Base-by-base conservation (phyloP, 2,888 invertebrate species). In the Parnassius orleans region DNA sequence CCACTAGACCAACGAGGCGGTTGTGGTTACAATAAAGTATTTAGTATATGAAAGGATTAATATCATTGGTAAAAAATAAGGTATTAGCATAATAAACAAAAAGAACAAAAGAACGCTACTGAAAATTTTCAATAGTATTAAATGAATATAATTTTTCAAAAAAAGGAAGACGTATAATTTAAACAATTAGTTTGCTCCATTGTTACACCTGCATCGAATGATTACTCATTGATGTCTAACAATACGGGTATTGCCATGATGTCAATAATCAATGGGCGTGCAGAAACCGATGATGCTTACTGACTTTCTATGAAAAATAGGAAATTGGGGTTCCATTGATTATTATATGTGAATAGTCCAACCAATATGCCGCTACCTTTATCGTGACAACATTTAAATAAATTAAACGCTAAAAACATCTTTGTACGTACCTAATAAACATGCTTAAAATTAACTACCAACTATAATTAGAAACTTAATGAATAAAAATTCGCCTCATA, bases 271-370 rank as follows among this genome's bases (percentile, higher is more conserved):
- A 74, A 72, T 68, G 71, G 68, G 67, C 68, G 69, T 67, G 55
- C 42, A 65, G 69, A 66, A 67, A 58, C 60, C 64, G 61, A 63
- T 61, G 69, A 72, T 83, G 83, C 84, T 85, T 81, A 84, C 81
- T 33, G 80, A 85, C 83, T 87, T 84, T 86, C 86, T 81, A 85
- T 86, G 85, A 78, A 86, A 86, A 84, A 75, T 71, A 70, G 68
- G 69, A 72, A 72, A 68, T 65, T 63, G 41, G 59, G 56, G 53
- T 67, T 58, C 74, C 70, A 84, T 84, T 85, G 84, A 84, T 58
- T 62, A 51, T 46, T 43, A 41, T 44, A 24, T 19, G 41, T 67
- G 64, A 63, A 57, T 33, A 19, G 12, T 15, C 2, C 2, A 54
- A 19, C 0, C 43, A 53, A 14, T 47, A 9, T 48, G 3, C 14